Evolutionary conservation across 2,888 invertebrate genomes (phyloP), one percentile per base, ranked within the genome.

Genomic region (Drosophila histrio): DNA sequence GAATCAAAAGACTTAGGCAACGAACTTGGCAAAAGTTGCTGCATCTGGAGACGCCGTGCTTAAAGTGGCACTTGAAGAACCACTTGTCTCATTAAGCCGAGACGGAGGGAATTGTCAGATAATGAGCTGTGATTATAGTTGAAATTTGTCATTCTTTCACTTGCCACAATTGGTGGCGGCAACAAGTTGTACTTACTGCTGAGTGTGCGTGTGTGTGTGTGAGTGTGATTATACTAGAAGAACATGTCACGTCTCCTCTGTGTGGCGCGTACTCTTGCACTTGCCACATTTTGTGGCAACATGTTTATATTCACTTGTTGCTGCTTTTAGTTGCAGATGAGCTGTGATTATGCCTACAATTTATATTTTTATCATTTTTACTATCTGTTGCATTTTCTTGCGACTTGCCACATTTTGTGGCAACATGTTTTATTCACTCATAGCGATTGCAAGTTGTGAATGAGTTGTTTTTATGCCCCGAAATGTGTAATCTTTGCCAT

Each of bases 1-100:
- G 38, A 59, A 62, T 59, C 61, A 43, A 78, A 69, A 38, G 79
- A 77, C 67, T 74, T 53, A 56, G 56, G 62, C 79, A 52, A 84
- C 62, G 57, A 74, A 74, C 62, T 49, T 60, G 54, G 8, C 21
- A 21, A n/a, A n/a, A 22, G 15, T 39, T 15, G 30, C 32, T 6
- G 38, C 38, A 11, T 38, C 28, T 26, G 7, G 24, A 26, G 6
- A n/a, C n/a, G n/a, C n/a, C n/a, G n/a, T n/a, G n/a, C n/a, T n/a
- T 36, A 1, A 17, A 36, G 58, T 30, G 28, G 15, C 47, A 24
- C 61, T 24, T 26, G 50, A 30, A 57, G 68, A 60, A 60, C 71
- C 71, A 44, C 65, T 63, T 36, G 65, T 15, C 28, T 39, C 60
- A 61, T 61, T 60, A 60, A 9, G 22, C 39, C 1, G 13, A 8